Conservation (phyloP, 2,113 vertebrate species). For the Gallinago jamesoni region DNA sequence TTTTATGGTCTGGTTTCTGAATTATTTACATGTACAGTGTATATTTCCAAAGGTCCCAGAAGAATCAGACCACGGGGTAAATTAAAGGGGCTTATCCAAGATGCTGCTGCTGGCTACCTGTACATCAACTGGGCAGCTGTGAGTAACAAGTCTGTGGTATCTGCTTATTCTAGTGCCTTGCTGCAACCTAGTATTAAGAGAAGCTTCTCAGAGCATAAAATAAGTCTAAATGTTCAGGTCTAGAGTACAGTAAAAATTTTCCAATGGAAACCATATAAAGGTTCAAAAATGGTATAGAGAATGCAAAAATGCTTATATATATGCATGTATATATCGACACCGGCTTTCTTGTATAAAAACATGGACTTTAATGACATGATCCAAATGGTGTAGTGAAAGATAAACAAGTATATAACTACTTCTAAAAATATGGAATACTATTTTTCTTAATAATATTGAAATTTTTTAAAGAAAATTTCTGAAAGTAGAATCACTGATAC, state of each 20-base stretch:
- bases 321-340: neutral
- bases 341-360: neutral
- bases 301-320: rapidly evolving
- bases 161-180: neutral
- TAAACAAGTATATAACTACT: neutral
- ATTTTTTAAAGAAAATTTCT: neutral
- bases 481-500: neutral
- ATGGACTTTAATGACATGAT: neutral
- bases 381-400: neutral
- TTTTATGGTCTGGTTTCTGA: neutral
- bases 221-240: neutral
- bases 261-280: neutral
- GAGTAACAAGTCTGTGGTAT: neutral
- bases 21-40: neutral
- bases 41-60: neutral
- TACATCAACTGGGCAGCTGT: neutral
- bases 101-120: neutral
- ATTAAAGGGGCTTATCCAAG: neutral
- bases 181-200: neutral
- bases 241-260: neutral
- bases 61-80: neutral
- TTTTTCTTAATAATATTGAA: neutral
- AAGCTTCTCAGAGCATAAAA: neutral
- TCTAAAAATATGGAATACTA: neutral
- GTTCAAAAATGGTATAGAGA: neutral